A percentile compares a stretch with the other conserved stretches of the same genome.
These are phyloP conservation scores for Psammodynastes pulverulentus DNA, from an alignment of 2,113 vertebrate genomes.

Conservation along the genomic window DNA sequence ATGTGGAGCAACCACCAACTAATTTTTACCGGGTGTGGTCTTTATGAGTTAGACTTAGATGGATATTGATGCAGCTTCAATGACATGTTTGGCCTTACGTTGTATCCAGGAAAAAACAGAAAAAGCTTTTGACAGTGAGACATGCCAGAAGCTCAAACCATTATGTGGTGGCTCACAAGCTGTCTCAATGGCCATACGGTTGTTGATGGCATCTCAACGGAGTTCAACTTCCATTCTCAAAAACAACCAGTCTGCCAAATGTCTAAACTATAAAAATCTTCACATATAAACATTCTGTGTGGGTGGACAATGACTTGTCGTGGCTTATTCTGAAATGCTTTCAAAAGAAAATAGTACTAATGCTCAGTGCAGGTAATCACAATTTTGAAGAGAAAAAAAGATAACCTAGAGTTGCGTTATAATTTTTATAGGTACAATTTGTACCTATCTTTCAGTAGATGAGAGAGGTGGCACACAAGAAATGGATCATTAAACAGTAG, in stretches of 20 bases:
- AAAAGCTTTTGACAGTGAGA: conserved; percentile 41
- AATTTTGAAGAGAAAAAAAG: conserved; percentile 68
- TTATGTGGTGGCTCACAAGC: conserved; percentile 54
- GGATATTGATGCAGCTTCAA: conserved; percentile 25
- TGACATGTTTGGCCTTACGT: conserved; percentile 46
- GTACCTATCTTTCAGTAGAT: conserved; percentile 82
- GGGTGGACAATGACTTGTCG: conserved; percentile 41
- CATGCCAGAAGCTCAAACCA: conserved; percentile 52
- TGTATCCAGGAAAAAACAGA: conserved; percentile 43
- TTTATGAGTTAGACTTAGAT: not conserved
- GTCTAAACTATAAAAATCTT: conserved; percentile 55
- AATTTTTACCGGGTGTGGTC: not conserved
- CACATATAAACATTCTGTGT: conserved; percentile 42
- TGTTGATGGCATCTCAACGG: conserved; percentile 57
- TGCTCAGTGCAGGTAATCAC: conserved; percentile 61
- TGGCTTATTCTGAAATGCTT: conserved; percentile 50
- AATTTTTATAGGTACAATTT: conserved; percentile 82
- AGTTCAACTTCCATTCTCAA: conserved; percentile 62
- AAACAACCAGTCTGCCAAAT: conserved; percentile 68
- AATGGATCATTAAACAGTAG: conserved; percentile 83
- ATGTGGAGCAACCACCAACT: not conserved
- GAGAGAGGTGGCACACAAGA: conserved; percentile 81
- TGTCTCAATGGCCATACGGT: conserved; percentile 64
- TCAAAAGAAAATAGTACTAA: conserved; percentile 56
- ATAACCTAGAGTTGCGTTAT: conserved; percentile 75